Percentiles rank a stretch among this genome's conserved stretches.
phyloP scores from a whole-genome alignment of 2,797 vertebrate species.

The Pachyuromys duprasi region DNA sequence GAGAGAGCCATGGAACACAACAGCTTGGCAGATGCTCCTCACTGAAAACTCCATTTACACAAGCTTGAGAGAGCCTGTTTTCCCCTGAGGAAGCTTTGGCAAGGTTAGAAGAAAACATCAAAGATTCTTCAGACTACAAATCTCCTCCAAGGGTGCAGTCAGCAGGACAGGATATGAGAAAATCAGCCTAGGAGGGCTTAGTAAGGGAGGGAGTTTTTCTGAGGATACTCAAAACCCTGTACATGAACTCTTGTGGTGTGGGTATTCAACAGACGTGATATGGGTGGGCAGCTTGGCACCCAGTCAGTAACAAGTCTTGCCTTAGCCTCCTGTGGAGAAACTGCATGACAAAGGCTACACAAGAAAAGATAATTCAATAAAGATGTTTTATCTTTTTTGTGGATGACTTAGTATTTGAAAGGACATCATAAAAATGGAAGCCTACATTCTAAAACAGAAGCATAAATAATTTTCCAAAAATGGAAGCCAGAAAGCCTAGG shows the following conservation, averaged over 20 bases:
- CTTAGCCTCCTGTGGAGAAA: constrained; percentile 63
- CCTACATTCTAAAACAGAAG: constrained; percentile 77
- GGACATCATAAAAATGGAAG: constrained; percentile 68
- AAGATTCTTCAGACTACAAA: constrained; percentile 85
- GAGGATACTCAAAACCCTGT: constrained; percentile 61
- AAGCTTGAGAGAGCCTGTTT: constrained; percentile 83
- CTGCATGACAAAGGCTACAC: constrained; percentile 60
- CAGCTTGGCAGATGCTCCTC: constrained; percentile 69
- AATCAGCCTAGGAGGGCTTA: constrained; percentile 83
- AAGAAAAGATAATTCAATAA: constrained; percentile 76
- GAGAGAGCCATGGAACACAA: constrained; percentile 56
- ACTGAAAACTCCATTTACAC: constrained; percentile 84
- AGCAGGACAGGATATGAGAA: constrained; percentile 86
- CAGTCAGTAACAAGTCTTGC: constrained; percentile 76
- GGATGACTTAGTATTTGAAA: constrained; percentile 79
- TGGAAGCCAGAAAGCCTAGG: constrained; percentile 64
- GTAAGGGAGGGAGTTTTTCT: constrained; percentile 75
- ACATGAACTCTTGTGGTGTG: constrained; percentile 63
- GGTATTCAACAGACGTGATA: constrained; percentile 70
- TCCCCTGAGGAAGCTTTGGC: constrained; percentile 84
- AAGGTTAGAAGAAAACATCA: constrained; percentile 85
- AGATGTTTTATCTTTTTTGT: constrained; percentile 75
- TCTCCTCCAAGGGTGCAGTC: constrained; percentile 82
- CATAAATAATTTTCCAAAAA: constrained; percentile 74
- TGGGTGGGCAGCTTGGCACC: constrained; percentile 71